A percentile compares a stretch with the other conserved stretches of the same genome.
Evolutionary conservation across 2,888 invertebrate genomes (phyloP).

Genomic region (Noctua comes): DNA sequence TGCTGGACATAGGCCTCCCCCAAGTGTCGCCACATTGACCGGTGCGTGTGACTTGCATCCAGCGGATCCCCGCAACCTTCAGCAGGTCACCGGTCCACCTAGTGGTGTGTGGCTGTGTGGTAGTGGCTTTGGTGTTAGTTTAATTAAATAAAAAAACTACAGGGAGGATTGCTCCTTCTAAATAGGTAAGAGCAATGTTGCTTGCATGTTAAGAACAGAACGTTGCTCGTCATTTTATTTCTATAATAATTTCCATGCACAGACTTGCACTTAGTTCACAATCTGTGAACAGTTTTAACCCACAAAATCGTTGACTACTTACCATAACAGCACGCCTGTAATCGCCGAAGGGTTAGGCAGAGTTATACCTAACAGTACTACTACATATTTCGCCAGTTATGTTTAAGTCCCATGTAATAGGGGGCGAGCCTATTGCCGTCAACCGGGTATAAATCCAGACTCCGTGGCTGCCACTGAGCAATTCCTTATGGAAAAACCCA

Average conservation of each 20-base stretch:
- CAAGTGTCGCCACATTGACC: too few species aligned
- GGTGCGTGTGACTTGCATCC: too few species aligned
- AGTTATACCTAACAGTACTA: not conserved
- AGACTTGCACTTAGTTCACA: not conserved
- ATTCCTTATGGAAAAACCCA: not conserved
- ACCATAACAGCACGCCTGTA: not conserved
- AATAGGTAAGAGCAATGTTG: constrained; percentile 40
- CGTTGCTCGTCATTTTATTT: not conserved
- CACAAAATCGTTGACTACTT: not conserved
- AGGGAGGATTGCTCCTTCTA: constrained; percentile 2
- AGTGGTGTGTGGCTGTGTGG: too few species aligned
- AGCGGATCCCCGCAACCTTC: too few species aligned
- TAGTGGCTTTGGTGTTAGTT: not conserved
- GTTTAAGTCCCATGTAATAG: not conserved
- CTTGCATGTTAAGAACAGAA: not conserved
- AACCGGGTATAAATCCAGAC: not conserved
- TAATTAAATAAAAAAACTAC: not conserved
- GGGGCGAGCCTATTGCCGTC: not conserved
- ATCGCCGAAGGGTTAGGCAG: not conserved
- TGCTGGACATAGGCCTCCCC: too few species aligned
- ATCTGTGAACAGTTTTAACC: not conserved
- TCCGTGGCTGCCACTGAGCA: not conserved
- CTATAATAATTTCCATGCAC: not conserved
- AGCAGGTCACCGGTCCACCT: too few species aligned
- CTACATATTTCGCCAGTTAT: not conserved